Conservation (phyloP, 2,888 invertebrate genomes). For the Polyploca ridens region DNA sequence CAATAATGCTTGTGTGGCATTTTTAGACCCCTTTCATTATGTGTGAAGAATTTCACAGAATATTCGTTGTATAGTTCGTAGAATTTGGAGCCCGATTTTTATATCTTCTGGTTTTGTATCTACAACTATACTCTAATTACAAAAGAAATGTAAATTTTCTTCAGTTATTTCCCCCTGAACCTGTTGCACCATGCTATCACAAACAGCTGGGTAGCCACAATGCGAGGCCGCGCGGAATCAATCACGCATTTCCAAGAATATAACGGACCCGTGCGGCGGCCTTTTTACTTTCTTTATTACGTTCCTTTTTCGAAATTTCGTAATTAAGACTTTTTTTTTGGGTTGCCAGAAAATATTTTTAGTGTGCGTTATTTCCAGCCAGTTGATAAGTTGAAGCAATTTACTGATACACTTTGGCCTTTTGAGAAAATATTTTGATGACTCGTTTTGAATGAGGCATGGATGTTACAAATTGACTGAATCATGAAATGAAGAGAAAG, state of each 20-base stretch:
- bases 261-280: conserved; percentile 45
- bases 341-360: conserved; percentile 39
- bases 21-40: no score
- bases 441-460: conserved; percentile 1
- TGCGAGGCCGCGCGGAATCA: conserved; percentile 61
- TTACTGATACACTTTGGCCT: conserved; percentile 13
- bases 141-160: not conserved
- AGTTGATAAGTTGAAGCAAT: conserved; percentile 31
- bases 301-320: conserved; percentile 69
- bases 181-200: conserved; percentile 16
- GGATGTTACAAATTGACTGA: not conserved
- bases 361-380: conserved; percentile 32
- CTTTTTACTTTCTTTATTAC: conserved; percentile 61
- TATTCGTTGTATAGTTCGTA: no score
- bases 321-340: conserved; percentile 69
- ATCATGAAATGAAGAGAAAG: not conserved
- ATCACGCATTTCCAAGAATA: conserved; percentile 70
- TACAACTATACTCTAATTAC: not conserved
- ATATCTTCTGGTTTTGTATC: not conserved
- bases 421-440: conserved; percentile 7
- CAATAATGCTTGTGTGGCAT: no score
- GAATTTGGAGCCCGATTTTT: not conserved
- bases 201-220: conserved; percentile 41
- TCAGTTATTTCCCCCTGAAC: not conserved
- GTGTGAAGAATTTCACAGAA: no score